Conservation (phyloP, 2,888 invertebrate species). For the Tenthredo distinguenda region DNA sequence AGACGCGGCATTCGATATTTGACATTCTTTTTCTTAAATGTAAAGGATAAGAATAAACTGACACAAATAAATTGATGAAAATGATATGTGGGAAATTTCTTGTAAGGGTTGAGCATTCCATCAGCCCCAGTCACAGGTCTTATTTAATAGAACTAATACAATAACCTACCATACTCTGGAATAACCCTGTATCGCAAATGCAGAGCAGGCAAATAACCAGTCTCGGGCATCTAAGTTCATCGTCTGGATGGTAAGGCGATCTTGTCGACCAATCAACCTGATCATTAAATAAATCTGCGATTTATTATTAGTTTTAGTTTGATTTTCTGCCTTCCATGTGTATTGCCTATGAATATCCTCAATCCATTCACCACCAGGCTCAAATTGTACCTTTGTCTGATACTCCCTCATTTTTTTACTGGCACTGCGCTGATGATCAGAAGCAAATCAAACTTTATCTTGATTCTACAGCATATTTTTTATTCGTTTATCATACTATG, state of each 20-base stretch:
- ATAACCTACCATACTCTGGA: conserved; percentile 83
- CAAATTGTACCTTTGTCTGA: conserved; percentile 72
- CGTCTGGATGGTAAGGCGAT: conserved; percentile 83
- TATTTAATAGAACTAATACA: conserved; percentile 18
- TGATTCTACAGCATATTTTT: conserved; percentile 5
- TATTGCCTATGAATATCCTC: conserved; percentile 78
- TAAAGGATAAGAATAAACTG: no score
- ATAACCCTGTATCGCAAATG: conserved; percentile 79
- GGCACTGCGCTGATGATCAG: conserved; percentile 72
- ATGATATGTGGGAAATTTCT: not conserved
- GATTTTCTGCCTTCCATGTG: conserved; percentile 79
- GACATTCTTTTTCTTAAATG: no score
- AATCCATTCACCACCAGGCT: conserved; percentile 79
- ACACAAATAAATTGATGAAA: not conserved
- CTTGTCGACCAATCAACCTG: conserved; percentile 80
- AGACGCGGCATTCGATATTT: no score
- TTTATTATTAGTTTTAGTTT: conserved; percentile 81
- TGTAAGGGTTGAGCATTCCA: not conserved
- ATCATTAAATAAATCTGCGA: conserved; percentile 83
- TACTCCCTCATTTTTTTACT: conserved; percentile 75
- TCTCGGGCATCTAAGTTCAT: conserved; percentile 85
- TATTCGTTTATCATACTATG: not conserved
- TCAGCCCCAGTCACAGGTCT: conserved; percentile 57
- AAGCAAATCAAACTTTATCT: conserved; percentile 27
- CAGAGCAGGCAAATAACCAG: conserved; percentile 90